Base-by-base conservation (phyloP, 2,113 vertebrate species). In the Apistogramma diplotaenia region DNA sequence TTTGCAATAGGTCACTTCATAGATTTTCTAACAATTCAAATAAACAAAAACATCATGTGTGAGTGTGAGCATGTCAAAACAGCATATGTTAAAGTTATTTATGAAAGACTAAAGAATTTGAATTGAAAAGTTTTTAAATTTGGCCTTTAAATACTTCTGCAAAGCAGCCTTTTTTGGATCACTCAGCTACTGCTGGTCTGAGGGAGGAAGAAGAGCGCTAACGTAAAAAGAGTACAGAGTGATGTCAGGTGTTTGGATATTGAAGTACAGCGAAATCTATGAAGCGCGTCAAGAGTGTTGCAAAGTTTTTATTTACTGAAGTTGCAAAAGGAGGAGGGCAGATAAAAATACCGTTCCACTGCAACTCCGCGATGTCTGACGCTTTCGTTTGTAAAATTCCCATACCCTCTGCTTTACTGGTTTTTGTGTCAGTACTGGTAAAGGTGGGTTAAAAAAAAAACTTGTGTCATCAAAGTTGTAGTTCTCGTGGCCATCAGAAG, bases 171-270 rank as follows among this genome's bases (percentile, higher is more conserved):
- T 23, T 37, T n/a, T n/a, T n/a, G n/a, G n/a, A 21, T 23, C 71
- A 65, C 1, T 23, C 13, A 57, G 23, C 25, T 80, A 21, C 25
- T 33, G 27, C 43, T 19, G 37, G 46, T 35, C 10, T 25, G 33
- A 37, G 11, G 76, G 57, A 76, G 76, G 57, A 84, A 76, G 13
- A 21, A 51, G 25, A 53, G 51, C n/a, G 33, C 35, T 27, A 11
- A 70, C 10, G 4, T 60, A 43, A 23, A 83, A 76, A 43, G 43
- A 37, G 35, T 25, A 61, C 23, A 25, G 46, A 76, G 25, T 85
- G 82, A 80, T 61, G 73, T 74, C 79, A 85, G 56, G 43, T 55
- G 56, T 87, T 75, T 84, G 43, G 40, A 53, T 29, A n/a, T 29
- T 40, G 23, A 56, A 79, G n/a, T 4, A 11, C 51, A 58, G 23